Base-by-base conservation (phyloP, 2,888 invertebrate species). In the Pseudanteris insignis region DNA sequence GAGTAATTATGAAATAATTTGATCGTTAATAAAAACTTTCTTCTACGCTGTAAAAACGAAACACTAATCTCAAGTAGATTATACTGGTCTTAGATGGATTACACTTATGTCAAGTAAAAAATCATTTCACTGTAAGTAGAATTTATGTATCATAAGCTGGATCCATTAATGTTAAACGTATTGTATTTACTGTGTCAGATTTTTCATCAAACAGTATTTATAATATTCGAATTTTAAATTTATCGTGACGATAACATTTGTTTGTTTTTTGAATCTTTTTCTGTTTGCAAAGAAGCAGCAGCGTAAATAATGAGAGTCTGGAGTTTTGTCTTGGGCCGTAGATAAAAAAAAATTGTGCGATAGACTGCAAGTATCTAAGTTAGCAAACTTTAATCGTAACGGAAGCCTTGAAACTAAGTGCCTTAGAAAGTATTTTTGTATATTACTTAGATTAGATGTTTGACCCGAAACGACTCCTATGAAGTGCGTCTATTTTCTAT, bases 351-450 rank as follows among this genome's bases (percentile, higher is more conserved):
- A 18, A 18, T 18, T 57, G 51, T 59, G 37, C 33, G 46, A 59
- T 51, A 59, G 51, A 51, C 59, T 59, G 51, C 47, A 47, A 40
- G 47, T 47, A 47, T 47, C 34, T 36, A 46, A 51, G 29, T 41
- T 59, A 44, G 46, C 24, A 9, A 61, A 40, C 9, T 51, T 47
- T 53, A 36, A 41, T 48, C 41, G 53, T 53, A 48, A 47, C 46
- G 46, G 41, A 57, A 59, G 63, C 47, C 57, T 60, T 50, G 47
- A 44, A 43, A 47, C 43, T 55, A 62, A 64, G 64, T 60, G 63
- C 65, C 65, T 65, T 57, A 57, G 54, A 63, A 26, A 63, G 63
- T 63, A 65, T 63, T 65, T 65, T 63, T 58, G 50, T 65, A 62
- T 63, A 55, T 60, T 41, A 46, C 41, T 13, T 63, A 53, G 53